Evolutionary conservation across 2,797 vertebrate species (phyloP), one percentile per base, ranked within the genome.

Genomic region (Pseudochromis fuscus): DNA sequence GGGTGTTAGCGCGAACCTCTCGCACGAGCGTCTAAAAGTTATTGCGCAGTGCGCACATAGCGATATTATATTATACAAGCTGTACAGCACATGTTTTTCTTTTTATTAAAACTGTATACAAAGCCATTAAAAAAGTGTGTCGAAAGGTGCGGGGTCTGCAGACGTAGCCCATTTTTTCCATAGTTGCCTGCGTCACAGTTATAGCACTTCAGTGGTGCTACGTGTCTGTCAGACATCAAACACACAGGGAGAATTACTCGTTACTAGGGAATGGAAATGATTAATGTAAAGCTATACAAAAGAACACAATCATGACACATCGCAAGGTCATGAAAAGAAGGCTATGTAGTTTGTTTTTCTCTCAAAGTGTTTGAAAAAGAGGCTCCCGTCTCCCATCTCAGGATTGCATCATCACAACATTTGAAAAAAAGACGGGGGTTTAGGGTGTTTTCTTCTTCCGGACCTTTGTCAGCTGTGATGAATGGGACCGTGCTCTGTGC

Each of bases 171-270:
- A 4, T 35, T 21, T 68, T 58, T 58, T 48, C 42, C n/a, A 45
- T 6, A 8, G 21, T 30, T 23, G 33, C 7, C 16, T 81, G 28
- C 74, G 63, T 75, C 78, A 78, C 33, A 44, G 16, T 58, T 38
- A 25, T 3, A 6, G 28, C 40, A 13, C 13, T 7, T 33, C 4
- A 10, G 11, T 30, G 59, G 30, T 63, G n/a, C 45, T 11, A 23
- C 10, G 9, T 35, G 10, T 11, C 25, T 28, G 40, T 3, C 4
- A n/a, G 13, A 55, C 35, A 11, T 30, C 37, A 11, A n/a, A n/a
- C n/a, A n/a, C n/a, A n/a, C n/a, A n/a, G n/a, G n/a, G n/a, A n/a
- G n/a, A n/a, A n/a, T n/a, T n/a, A n/a, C n/a, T n/a, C n/a, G n/a
- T n/a, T n/a, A n/a, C n/a, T n/a, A n/a, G n/a, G n/a, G n/a, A n/a